Evolutionary conservation across 2,888 invertebrate species (phyloP).

Genomic region (Sesia bembeciformis): DNA sequence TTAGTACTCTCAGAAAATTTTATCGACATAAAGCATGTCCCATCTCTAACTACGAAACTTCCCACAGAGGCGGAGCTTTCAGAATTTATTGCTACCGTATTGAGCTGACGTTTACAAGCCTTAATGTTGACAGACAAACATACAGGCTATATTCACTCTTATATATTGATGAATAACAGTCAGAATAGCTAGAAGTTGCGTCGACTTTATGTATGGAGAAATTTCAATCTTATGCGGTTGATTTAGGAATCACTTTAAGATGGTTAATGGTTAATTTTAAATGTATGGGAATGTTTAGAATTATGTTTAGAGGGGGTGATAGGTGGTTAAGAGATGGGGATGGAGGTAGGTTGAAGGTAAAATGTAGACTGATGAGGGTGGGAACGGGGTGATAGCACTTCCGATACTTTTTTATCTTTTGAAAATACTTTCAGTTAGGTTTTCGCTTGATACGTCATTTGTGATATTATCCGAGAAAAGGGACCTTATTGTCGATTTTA

Average conservation of each 20-base stretch:
- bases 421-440: too few relatives aligned
- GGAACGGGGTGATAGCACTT: too few relatives aligned
- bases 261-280: too few relatives aligned
- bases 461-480: too few relatives aligned
- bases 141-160: constrained; percentile 12
- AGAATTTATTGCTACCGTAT: constrained; percentile 58
- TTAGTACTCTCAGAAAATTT: background rate
- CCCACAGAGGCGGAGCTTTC: constrained; percentile 35
- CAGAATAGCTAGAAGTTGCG: constrained; percentile 10
- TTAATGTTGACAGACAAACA: background rate
- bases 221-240: background rate
- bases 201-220: background rate
- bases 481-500: too few relatives aligned
- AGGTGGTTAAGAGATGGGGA: constrained; percentile 12
- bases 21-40: constrained; percentile 6
- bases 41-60: constrained; percentile 25
- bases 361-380: background rate
- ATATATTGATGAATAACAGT: constrained; percentile 12
- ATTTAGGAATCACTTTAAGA: background rate
- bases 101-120: constrained; percentile 40
- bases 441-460: too few relatives aligned
- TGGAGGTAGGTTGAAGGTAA: constrained; percentile 7
- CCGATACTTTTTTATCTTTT: too few relatives aligned
- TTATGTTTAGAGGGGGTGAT: background rate
- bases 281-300: background rate